phyloP scores from a whole-genome alignment of 2,113 vertebrate genomes.

The Mormyrus iriodes region DNA sequence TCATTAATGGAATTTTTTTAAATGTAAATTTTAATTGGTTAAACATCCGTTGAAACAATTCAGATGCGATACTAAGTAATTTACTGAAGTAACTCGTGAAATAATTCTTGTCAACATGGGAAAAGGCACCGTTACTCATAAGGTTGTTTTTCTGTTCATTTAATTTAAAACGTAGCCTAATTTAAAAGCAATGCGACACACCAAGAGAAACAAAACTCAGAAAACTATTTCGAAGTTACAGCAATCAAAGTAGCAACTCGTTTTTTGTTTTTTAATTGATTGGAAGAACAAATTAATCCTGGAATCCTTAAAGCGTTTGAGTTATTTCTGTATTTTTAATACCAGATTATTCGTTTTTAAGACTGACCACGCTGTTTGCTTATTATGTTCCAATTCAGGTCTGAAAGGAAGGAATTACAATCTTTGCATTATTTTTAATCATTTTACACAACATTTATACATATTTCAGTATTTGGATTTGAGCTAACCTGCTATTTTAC shows the following conservation, averaged over 20 bases:
- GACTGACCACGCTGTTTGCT: background rate
- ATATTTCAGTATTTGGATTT: background rate
- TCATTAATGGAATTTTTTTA: background rate
- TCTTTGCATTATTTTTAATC: background rate
- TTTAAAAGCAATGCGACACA: background rate
- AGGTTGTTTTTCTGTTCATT: background rate
- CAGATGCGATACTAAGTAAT: background rate
- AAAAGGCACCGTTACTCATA: background rate
- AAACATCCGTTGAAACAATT: background rate
- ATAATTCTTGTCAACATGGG: background rate
- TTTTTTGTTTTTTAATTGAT: background rate
- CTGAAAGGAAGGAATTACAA: background rate
- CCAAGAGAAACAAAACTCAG: background rate
- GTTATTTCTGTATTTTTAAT: background rate
- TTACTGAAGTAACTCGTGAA: background rate
- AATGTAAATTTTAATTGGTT: background rate
- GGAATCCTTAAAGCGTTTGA: background rate
- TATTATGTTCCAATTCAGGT: background rate
- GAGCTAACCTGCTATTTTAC: background rate
- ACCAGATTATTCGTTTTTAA: background rate
- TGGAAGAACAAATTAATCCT: background rate
- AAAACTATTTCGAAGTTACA: background rate
- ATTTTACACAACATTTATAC: background rate
- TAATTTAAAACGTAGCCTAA: background rate
- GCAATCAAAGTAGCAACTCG: background rate